phyloP scores from a whole-genome alignment of 1,140 invertebrate species.

The Atta cephalotes region DNA sequence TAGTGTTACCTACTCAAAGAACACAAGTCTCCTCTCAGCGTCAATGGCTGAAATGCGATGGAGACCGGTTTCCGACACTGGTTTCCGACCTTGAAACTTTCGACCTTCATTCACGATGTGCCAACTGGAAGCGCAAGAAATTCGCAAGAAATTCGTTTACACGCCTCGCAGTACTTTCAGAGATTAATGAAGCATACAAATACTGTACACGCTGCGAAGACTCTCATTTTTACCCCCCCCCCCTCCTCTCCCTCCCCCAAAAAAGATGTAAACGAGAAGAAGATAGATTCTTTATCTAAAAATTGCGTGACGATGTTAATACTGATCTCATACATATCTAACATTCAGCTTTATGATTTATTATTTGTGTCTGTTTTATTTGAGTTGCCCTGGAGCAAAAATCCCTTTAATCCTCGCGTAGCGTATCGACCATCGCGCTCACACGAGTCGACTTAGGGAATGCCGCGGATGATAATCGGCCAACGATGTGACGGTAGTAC shows the following conservation, averaged over 20 bases:
- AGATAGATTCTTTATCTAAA: neutral
- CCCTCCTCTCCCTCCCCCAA: too few relatives aligned
- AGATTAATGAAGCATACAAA: slow-evolving; percentile 26
- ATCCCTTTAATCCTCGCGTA: slow-evolving; percentile 37
- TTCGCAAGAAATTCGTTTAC: slow-evolving; percentile 19
- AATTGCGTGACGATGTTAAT: neutral
- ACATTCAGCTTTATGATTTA: slow-evolving; percentile 4
- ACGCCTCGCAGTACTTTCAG: neutral
- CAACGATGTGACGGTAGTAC: slow-evolving; percentile 56
- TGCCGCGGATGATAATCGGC: slow-evolving; percentile 75
- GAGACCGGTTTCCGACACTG: slow-evolving; percentile 28
- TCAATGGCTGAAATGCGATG: slow-evolving; percentile 69
- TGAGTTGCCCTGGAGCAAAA: neutral
- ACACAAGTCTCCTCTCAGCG: slow-evolving; percentile 52
- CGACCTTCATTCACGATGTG: slow-evolving; percentile 50
- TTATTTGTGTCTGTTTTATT: neutral
- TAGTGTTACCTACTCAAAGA: slow-evolving; percentile 45
- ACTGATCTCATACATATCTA: neutral
- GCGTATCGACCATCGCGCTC: slow-evolving; percentile 67
- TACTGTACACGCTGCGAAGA: neutral
- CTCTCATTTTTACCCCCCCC: neutral
- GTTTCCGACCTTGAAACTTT: slow-evolving; percentile 40
- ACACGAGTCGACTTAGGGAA: slow-evolving; percentile 47
- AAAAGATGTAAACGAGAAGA: neutral
- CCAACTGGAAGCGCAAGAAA: slow-evolving; percentile 29